Percentiles rank a stretch among this genome's conserved stretches.
Evolutionary conservation across 2,888 invertebrate species (phyloP).

Genomic region (Falcaria lacertinaria): DNA sequence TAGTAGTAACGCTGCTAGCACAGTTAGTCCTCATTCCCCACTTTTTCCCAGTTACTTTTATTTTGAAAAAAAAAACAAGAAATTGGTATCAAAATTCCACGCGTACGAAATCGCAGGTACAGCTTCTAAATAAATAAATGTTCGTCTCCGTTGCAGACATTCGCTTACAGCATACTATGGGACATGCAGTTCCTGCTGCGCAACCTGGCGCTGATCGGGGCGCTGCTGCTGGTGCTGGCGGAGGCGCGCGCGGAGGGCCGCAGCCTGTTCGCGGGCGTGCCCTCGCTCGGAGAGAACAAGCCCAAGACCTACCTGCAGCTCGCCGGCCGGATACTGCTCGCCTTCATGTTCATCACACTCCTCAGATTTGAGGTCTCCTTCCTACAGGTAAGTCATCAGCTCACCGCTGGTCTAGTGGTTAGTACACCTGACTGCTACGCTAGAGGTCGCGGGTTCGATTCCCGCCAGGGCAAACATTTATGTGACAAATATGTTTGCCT

Average conservation of each 20-base stretch:
- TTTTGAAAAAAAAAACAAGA: no score
- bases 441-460: no score
- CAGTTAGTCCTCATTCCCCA: no score
- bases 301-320: slow-evolving; percentile 98
- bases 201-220: slow-evolving; percentile 97
- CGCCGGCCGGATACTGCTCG: slow-evolving; percentile 95
- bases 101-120: no score
- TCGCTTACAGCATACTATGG: slow-evolving; percentile 98
- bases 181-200: slow-evolving; percentile 97
- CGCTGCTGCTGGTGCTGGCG: slow-evolving; percentile 96
- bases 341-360: slow-evolving; percentile 99
- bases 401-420: no score
- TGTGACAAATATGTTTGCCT: no score
- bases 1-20: no score
- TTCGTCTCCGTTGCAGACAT: slow-evolving; percentile 81
- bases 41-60: no score
- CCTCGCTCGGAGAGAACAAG: slow-evolving; percentile 94
- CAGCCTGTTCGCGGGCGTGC: slow-evolving; percentile 97
- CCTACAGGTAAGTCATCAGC: slow-evolving; percentile 83
- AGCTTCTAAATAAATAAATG: no score
- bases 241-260: slow-evolving; percentile 96
- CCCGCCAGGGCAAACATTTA: no score
- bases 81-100: no score
- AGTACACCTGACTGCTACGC: no score
- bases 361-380: slow-evolving; percentile 95